Evolutionary conservation across 64 coral and sea anemone genomes (phyloP), one percentile per base, ranked within the genome.

Genomic region (Stylophora pistillata): DNA sequence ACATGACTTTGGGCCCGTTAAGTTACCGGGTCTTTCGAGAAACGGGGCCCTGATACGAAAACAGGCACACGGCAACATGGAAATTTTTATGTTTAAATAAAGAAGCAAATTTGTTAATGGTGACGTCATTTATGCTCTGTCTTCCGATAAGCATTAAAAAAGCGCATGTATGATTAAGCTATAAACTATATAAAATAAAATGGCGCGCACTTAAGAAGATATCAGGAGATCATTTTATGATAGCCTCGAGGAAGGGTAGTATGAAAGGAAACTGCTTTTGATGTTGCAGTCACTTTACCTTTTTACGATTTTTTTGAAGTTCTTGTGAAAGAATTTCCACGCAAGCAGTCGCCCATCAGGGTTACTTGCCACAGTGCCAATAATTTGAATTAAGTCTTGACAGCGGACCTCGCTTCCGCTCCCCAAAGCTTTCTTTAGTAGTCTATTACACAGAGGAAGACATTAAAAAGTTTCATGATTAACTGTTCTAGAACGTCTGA

Each of bases 311-410:
- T 59, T 30, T 15, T 79, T 60, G 26, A 57, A 60, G 28, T 79
- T 79, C 14, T 55, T 79, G 27, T 7, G 20, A 30, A 60, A 61
- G 30, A 59, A 79, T 59, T 59, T 79, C 77, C 77, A 79, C 12
- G 77, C 55, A 55, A 59, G n/a, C 13, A 5, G 55, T n/a, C 77
- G 56, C 14, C 54, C 53, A 7, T 79, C 28, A 25, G 77, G 12
- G 21, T 79, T 79, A 15, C 77, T 55, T 13, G 77, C 77, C 6
- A 59, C 77, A 4, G 77, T 79, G 7, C 13, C 77, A 10, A 79
- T 79, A 30, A 79, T 59, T 55, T 79, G 77, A 55, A 79, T 61
- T 15, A 60, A 30, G n/a, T 79, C 77, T 30, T 79, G 77, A 29
- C 14, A 16, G 18, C 28, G 77, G 17, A 79, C 77, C 27, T 31